Evolutionary conservation across 2,888 invertebrate species (phyloP), one percentile per base, ranked within the genome.

Genomic region (Orthonevra nobilis): DNA sequence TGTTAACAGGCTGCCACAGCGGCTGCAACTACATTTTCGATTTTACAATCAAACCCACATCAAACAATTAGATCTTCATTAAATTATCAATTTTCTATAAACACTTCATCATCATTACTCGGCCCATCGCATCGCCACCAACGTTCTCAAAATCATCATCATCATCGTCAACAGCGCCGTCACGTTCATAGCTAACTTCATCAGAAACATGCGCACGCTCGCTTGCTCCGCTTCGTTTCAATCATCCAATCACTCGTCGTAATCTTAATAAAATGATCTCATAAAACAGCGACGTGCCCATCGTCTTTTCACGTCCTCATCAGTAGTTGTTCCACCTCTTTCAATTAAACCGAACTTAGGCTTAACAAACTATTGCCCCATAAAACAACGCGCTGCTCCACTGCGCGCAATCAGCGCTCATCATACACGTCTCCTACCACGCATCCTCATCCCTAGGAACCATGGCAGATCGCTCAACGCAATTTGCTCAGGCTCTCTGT

Each of bases 291-390:
- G 72, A 77, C 77, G 77, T 77, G 64, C 64, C 52, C 77, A 77
- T 60, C 70, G 70, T 68, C 75, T 58, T 50, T 50, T 42, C 64
- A 77, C 72, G 58, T 72, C 72, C 58, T 77, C 77, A 72, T 72
- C 77, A 64, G 64, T 40, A 54, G 46, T 64, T 60, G 81, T 81
- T 81, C 81, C 81, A 81, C 81, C 81, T 74, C 81, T 81, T 81
- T 81, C 81, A 81, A 81, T 81, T 81, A 81, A 77, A 69, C 69
- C 69, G 63, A 81, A 81, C 77, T 77, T 77, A 77, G 77, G 75
- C 74, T 69, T 54, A 63, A 63, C 75, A 56, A 69, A 75, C 77
- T 70, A 77, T 72, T 77, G 77, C 64, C 44, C 30, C 69, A 56
- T 54, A 46, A 54, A 70, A 36, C 56, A 48, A 56, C 60, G 23